Conservation (phyloP, 2,888 invertebrate genomes). For the Zaprionus lineosus region DNA sequence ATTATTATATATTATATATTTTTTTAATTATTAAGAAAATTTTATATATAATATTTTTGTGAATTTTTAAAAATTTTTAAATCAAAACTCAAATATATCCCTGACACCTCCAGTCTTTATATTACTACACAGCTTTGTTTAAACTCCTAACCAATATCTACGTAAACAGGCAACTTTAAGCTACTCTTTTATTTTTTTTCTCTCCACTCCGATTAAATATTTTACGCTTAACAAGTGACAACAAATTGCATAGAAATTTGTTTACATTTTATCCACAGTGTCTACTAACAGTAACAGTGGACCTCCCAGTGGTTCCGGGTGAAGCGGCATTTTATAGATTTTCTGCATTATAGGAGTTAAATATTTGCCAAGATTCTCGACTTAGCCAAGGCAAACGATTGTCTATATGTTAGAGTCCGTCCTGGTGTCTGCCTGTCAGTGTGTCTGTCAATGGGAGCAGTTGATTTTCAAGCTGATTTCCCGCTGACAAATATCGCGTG, state of each 20-base stretch:
- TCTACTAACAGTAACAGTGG: constrained; percentile 4
- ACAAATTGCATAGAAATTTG: constrained; percentile 69
- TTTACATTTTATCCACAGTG: constrained; percentile 47
- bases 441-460: constrained; percentile 5
- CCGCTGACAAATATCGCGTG: constrained; percentile 77
- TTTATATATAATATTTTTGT: too few species aligned
- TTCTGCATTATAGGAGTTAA: constrained; percentile 56
- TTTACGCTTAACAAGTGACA: constrained; percentile 59
- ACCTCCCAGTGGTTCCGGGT: constrained; percentile 7
- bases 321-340: constrained; percentile 58
- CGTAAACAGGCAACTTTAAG: constrained; percentile 17
- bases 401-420: constrained; percentile 50
- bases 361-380: constrained; percentile 53
- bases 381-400: constrained; percentile 46
- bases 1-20: too few species aligned
- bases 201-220: too few species aligned
- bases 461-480: constrained; percentile 73
- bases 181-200: too few species aligned
- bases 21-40: too few species aligned
- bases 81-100: too few species aligned
- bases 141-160: constrained; percentile 22
- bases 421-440: background rate
- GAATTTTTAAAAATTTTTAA: too few species aligned
- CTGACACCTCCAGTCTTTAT: too few species aligned
- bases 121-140: constrained; percentile 1